Percentiles rank a stretch among this genome's conserved stretches.
Evolutionary conservation across 1,140 invertebrate species (phyloP).

Genomic region (Drosophila ercepeae): DNA sequence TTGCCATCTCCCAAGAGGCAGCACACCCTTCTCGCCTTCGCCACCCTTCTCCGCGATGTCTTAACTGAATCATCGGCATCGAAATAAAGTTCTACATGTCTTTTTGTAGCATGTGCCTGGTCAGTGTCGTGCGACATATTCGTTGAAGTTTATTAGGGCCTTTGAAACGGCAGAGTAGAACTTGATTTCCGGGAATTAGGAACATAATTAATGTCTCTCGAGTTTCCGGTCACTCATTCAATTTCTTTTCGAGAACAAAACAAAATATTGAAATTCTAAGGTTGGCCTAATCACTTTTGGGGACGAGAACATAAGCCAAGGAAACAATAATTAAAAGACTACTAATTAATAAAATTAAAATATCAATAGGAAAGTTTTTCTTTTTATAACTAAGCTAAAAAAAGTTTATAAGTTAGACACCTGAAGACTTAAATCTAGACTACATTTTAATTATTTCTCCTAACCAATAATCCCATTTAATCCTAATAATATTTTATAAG

Average conservation of each 20-base stretch:
- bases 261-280: not conserved
- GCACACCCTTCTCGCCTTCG: constrained; percentile 2
- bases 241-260: constrained; percentile 8
- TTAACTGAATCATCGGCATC: constrained; percentile 51
- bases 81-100: constrained; percentile 38
- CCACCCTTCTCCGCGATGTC: not conserved
- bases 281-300: not conserved
- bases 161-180: not conserved
- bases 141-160: not conserved
- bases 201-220: constrained; percentile 59
- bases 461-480: not conserved
- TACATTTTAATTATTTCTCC: too few species aligned
- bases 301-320: too few species aligned
- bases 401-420: too few species aligned
- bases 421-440: too few species aligned
- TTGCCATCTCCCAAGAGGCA: constrained; percentile 32
- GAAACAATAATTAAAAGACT: too few species aligned
- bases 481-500: not conserved
- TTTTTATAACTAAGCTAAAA: too few species aligned
- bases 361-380: too few species aligned
- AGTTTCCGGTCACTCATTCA: constrained; percentile 43
- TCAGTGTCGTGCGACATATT: constrained; percentile 8
- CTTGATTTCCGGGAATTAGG: constrained; percentile 59
- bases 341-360: too few species aligned
- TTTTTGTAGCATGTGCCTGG: constrained; percentile 46